phyloP scores from a whole-genome alignment of 1,140 invertebrate genomes.

The Pygmarrhopalites habei region DNA sequence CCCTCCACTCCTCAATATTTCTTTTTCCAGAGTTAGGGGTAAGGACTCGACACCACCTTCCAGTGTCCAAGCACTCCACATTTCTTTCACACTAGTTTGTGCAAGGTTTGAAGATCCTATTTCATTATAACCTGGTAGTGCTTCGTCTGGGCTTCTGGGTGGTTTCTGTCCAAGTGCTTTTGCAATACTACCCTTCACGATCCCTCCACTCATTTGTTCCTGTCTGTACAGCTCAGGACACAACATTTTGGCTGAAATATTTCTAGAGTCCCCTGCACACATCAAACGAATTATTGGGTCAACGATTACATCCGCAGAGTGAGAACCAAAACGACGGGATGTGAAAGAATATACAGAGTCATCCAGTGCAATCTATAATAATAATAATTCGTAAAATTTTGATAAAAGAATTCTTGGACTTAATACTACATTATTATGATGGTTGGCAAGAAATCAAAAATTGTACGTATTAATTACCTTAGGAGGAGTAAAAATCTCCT shows the following conservation, averaged over 20 bases:
- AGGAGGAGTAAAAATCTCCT: constrained; percentile 58
- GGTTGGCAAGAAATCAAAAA: too few relatives aligned
- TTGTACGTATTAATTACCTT: too few relatives aligned
- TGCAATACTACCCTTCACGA: too few relatives aligned
- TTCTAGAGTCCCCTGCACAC: constrained; percentile 78
- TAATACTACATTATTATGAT: too few relatives aligned
- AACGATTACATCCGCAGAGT: constrained; percentile 76
- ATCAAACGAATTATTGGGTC: constrained; percentile 84
- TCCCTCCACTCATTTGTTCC: constrained; percentile 74
- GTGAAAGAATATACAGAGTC: constrained; percentile 80
- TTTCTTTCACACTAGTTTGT: constrained; percentile 52
- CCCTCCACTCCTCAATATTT: constrained; percentile 41
- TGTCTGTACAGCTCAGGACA: constrained; percentile 67
- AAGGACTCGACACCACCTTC: constrained; percentile 68
- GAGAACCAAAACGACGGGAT: constrained; percentile 68
- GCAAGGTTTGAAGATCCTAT: constrained; percentile 42
- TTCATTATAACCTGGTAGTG: constrained; percentile 40
- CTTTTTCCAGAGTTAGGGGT: constrained; percentile 52
- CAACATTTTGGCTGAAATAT: constrained; percentile 79
- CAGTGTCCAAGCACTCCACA: constrained; percentile 76
- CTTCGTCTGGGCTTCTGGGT: constrained; percentile 49
- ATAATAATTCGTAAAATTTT: too few relatives aligned
- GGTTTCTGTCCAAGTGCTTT: too few relatives aligned
- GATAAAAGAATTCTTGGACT: too few relatives aligned
- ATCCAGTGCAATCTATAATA: constrained; percentile 52